Base-by-base conservation (phyloP, 2,113 vertebrate species). In the Abramis brama region DNA sequence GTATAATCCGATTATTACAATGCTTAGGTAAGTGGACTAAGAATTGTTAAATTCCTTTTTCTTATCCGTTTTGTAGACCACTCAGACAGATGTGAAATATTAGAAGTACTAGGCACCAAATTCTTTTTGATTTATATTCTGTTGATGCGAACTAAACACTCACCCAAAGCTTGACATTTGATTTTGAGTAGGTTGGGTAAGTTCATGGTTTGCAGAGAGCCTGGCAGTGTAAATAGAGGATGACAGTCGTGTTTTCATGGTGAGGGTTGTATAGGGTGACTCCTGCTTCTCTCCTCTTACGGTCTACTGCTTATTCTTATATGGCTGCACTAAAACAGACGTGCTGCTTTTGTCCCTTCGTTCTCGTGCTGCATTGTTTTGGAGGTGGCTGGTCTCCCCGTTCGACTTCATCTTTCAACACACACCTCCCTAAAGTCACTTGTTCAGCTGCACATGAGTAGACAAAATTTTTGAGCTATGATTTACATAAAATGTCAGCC, bases 251-350 rank as follows among this genome's bases (percentile, higher is more conserved):
- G 33, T 76, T 55, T 86, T 57, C 76, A 86, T 64, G n/a, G 81
- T 74, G 68, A 62, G 70, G 68, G 85, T 71, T 79, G 15, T 80
- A 36, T 71, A 71, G 7, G 64, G 59, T 60, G 60, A 21, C 76
- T 43, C 76, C 59, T 86, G 55, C 64, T 79, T 85, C 30, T 79
- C 36, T 81, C 43, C 11, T 73, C 45, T 60, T 75, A 27, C 15
- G 33, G 73, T 80, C 59, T 84, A 12, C 86, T 86, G 68, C 82
- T 86, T 66, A 85, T 86, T 73, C 50, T 64, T 81, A 64, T 70
- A 81, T 75, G 79, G 88, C 88, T 89, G 83, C 27, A 79, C 79
- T 87, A 86, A 87, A 87, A 66, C 70, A 60, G 30, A 77, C 57
- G 39, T 78, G 66, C 52, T 86, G 57, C 83, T 85, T 86, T 78